Percentiles rank a stretch among this genome's conserved stretches.
Conservation (phyloP, 2,888 invertebrate species). For the Cyclophora punctaria region DNA sequence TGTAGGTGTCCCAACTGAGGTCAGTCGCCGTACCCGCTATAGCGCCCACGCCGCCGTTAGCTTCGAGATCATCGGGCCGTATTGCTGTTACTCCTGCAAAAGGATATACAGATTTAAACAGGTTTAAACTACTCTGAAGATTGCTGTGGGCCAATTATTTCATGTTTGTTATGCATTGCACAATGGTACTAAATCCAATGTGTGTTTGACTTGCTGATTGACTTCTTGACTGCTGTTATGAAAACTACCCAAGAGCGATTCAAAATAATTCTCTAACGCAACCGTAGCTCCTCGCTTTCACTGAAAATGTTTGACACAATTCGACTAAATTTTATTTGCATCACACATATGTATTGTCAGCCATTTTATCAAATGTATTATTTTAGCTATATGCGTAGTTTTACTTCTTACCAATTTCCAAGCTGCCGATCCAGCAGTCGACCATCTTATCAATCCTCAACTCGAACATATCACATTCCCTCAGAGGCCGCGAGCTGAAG, state of each 20-base stretch:
- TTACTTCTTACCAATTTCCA: conserved; percentile 81
- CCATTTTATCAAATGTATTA: no score
- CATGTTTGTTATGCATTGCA: no score
- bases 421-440: conserved; percentile 93
- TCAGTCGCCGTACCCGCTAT: conserved; percentile 91
- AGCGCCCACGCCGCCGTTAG: conserved; percentile 43
- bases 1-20: conserved; percentile 92
- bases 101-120: not conserved
- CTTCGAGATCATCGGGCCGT: conserved; percentile 90
- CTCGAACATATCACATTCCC: conserved; percentile 94
- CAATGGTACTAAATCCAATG: no score
- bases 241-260: no score
- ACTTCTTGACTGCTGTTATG: no score
- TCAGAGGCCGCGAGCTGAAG: conserved; percentile 89
- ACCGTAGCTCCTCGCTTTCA: not conserved
- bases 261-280: no score
- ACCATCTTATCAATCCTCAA: conserved; percentile 92
- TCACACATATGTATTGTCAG: not conserved
- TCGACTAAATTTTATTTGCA: not conserved
- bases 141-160: no score
- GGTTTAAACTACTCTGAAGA: no score
- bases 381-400: no score
- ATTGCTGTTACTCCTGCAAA: conserved; percentile 87
- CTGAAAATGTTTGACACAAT: not conserved
- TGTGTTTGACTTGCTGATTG: no score